Percentiles rank a stretch among this genome's conserved stretches.
phyloP scores from a whole-genome alignment of 2,113 vertebrate species.

The Craseonycteris thonglongyai region DNA sequence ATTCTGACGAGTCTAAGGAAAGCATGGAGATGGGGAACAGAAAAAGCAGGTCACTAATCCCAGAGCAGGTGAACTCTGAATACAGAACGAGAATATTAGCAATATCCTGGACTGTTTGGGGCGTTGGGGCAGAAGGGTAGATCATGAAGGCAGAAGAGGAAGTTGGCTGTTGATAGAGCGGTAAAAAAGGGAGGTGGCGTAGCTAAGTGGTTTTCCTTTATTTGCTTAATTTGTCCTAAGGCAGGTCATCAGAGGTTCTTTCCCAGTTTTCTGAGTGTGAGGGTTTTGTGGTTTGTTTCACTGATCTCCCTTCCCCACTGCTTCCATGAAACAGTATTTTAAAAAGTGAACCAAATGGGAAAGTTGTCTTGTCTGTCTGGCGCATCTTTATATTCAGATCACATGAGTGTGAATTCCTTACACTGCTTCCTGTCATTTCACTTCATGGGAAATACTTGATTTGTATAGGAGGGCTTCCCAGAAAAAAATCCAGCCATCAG shows the following conservation, averaged over 20 bases:
- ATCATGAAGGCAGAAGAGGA: not conserved
- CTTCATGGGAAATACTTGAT: not conserved
- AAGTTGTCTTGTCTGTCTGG: not conserved
- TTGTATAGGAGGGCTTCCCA: too few relatives aligned
- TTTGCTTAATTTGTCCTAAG: not conserved
- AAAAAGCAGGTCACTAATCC: not conserved
- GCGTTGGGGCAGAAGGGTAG: not conserved
- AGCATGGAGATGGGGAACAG: not conserved
- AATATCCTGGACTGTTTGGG: not conserved
- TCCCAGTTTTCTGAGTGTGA: not conserved
- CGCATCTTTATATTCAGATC: not conserved
- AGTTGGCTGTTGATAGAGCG: not conserved
- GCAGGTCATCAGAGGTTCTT: not conserved
- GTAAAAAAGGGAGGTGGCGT: rapidly evolving
- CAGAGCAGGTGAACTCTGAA: not conserved
- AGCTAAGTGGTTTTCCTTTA: not conserved
- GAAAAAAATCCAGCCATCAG: too few relatives aligned
- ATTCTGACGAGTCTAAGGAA: not conserved
- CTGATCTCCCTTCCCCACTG: not conserved
- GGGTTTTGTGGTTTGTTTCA: not conserved
- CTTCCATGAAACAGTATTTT: not conserved
- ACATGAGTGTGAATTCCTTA: not conserved
- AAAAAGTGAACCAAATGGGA: not conserved
- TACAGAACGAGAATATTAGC: not conserved
- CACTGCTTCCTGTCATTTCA: not conserved